phyloP scores from a whole-genome alignment of 2,113 vertebrate species.

The Sorex araneus region DNA sequence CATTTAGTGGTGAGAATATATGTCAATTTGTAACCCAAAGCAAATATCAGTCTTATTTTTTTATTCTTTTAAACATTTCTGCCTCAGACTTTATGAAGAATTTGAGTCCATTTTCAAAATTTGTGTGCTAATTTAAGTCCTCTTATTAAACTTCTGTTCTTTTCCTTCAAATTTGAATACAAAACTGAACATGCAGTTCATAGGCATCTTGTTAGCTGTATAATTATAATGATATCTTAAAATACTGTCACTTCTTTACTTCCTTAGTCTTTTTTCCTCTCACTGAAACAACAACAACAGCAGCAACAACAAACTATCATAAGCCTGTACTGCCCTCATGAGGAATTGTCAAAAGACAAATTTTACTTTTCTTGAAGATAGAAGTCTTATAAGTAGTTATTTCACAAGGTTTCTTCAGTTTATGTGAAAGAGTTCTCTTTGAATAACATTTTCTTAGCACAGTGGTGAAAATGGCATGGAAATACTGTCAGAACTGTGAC shows the following conservation, averaged over 20 bases:
- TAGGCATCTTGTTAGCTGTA: slow-evolving; percentile 34
- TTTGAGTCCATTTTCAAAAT: slow-evolving; percentile 56
- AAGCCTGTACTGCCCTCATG: too few relatives aligned
- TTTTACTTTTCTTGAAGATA: too few relatives aligned
- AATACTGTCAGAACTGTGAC: too few relatives aligned
- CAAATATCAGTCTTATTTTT: slow-evolving; percentile 66
- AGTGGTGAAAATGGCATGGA: too few relatives aligned
- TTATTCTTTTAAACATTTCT: slow-evolving; percentile 46
- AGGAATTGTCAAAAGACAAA: too few relatives aligned
- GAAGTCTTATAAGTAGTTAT: too few relatives aligned
- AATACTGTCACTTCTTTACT: slow-evolving; percentile 53
- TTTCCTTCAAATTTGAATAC: slow-evolving; percentile 36
- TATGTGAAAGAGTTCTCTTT: too few relatives aligned
- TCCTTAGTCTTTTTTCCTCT: not conserved
- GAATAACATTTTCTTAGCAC: too few relatives aligned
- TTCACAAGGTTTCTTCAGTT: too few relatives aligned
- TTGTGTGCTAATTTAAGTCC: not conserved
- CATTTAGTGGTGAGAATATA: not conserved
- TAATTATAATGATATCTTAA: slow-evolving; percentile 45
- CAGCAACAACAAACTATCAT: too few relatives aligned
- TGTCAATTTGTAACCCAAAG: slow-evolving; percentile 64
- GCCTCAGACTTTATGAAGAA: slow-evolving; percentile 27
- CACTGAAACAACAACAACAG: too few relatives aligned
- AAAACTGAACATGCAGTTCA: not conserved
- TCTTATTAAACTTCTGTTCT: not conserved